Evolutionary conservation across 2,113 vertebrate species (phyloP), one percentile per base, ranked within the genome.

Genomic region (Oreochromis aureus): DNA sequence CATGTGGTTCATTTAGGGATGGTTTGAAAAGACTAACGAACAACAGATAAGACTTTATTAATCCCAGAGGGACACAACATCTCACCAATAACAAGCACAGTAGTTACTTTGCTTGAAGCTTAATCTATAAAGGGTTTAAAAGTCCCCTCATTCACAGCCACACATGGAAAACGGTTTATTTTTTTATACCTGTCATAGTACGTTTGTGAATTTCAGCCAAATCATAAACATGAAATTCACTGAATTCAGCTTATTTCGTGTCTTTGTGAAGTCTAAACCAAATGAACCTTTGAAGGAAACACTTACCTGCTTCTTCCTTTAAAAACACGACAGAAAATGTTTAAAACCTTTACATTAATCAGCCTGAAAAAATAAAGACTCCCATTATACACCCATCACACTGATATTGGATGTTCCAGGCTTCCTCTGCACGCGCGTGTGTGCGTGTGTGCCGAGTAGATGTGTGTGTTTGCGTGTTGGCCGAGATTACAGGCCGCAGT

Each of bases 1-100:
- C 96, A 95, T 89, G 95, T 98, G 5, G 96, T 98, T 84, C 97
- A 98, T 90, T 97, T 99, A 1, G 97, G 98, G 85, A 93, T 97
- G 90, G 97, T 98, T 39, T 98, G 93, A 98, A 83, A 63, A 61
- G 13, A 34, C n/a, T 1, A 59, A 69, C 9, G 3, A 10, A 16
- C n/a, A 79, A 3, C n/a, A 4, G 24, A 53, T 36, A 32, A 59
- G 63, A 58, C 55, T 46, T 82, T 39, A 82, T 58, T 41, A 46
- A 81, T 61, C 53, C 63, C 80, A 79, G 10, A 1, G 32, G 55
- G 53, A 80, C 10, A 39, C 73, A 10, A 51, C 39, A 89, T 12
- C 63, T 44, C 69, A 36, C 10, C 27, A 71, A 3, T 61, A 81
- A 86, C 18, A 66, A 10, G 11, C 11, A 32, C 4, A 76, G 7